phyloP scores from a whole-genome alignment of 2,113 vertebrate genomes.

The Orcinus orca region DNA sequence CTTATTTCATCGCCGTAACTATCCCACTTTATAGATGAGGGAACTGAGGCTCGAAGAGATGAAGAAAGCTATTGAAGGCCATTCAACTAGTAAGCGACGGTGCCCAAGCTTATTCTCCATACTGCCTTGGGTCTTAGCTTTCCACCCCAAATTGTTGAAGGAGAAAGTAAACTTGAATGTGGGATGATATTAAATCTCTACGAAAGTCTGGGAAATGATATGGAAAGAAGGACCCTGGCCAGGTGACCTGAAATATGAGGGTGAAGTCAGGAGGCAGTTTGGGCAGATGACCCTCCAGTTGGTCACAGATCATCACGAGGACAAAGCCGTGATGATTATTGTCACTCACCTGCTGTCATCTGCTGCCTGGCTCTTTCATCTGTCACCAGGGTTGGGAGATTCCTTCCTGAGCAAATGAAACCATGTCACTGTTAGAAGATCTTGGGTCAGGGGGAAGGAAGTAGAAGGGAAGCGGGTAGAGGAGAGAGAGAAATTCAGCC shows the following conservation, averaged over 20 bases:
- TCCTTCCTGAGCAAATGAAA: constrained; percentile 5
- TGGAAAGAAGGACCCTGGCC: background rate
- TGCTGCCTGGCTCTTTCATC: background rate
- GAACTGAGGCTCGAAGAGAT: constrained; percentile 25
- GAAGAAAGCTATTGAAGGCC: background rate
- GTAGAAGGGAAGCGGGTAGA: background rate
- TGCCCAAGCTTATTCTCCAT: background rate
- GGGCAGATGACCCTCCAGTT: background rate
- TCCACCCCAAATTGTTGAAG: background rate
- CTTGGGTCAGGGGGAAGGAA: background rate
- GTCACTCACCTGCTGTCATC: background rate
- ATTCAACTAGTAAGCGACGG: background rate
- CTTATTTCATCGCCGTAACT: constrained; percentile 27
- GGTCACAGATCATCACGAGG: background rate
- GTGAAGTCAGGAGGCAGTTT: constrained; percentile 22
- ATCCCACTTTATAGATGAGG: constrained; percentile 1
- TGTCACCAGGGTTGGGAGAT: background rate
- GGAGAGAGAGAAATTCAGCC: background rate
- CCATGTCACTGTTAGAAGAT: constrained; percentile 1
- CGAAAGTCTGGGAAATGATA: background rate
- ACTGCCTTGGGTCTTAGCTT: background rate
- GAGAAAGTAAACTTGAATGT: background rate
- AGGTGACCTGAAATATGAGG: constrained; percentile 39
- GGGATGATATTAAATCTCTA: background rate
- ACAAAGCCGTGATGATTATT: background rate